Evolutionary conservation across 2,113 vertebrate genomes (phyloP).

Genomic region (Mastomys coucha): DNA sequence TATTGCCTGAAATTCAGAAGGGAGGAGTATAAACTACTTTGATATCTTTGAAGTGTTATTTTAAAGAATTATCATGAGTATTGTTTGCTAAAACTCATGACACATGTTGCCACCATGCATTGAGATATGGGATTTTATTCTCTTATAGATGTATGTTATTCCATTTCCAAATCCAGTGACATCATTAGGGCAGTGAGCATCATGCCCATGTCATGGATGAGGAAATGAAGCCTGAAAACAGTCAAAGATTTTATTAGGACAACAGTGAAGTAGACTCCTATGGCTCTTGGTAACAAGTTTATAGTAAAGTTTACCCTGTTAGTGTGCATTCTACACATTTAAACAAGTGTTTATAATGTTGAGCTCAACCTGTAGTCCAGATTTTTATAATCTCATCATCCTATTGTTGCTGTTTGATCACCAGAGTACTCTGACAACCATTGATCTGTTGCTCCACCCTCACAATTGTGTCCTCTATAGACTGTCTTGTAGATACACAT

Average conservation of each 20-base stretch:
- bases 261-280: neutral
- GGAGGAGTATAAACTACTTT: constrained; percentile 44
- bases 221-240: neutral
- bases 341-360: neutral
- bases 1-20: constrained; percentile 58
- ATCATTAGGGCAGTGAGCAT: neutral
- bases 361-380: neutral
- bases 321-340: neutral
- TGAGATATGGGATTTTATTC: neutral
- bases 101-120: neutral
- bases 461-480: neutral
- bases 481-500: neutral
- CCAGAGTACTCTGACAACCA: neutral
- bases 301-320: neutral
- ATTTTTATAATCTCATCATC: neutral
- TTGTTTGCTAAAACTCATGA: constrained; percentile 36
- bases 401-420: neutral
- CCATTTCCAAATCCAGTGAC: neutral
- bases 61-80: constrained; percentile 38
- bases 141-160: neutral
- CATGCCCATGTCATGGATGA: neutral
- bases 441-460: neutral
- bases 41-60: constrained; percentile 56
- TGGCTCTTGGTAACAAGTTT: neutral
- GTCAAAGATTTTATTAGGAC: neutral